Evolutionary conservation across 1,140 invertebrate genomes (phyloP), one percentile per base, ranked within the genome.

Genomic region (Papilio xuthus): DNA sequence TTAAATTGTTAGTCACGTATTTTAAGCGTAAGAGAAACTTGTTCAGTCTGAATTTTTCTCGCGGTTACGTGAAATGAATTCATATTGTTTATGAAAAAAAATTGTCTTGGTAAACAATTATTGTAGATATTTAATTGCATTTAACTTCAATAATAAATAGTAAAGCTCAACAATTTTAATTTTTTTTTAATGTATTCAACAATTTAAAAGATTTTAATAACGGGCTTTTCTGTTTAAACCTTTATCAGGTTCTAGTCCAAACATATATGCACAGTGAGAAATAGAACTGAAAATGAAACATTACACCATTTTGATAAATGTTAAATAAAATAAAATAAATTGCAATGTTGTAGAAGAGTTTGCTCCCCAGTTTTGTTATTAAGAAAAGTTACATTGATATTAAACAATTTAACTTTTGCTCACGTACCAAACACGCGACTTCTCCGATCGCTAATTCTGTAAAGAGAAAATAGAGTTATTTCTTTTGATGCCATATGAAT

Each of bases 351-450:
- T 67, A 67, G 26, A 13, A 28, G 60, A 67, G 26, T 67, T 32
- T 67, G 26, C 13, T 28, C 60, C 26, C 4, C 26, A 67, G 60
- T 67, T 67, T 67, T 72, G 71, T 44, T 72, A 72, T 72, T 72
- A 72, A 26, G 71, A 72, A 72, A 72, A 72, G 71, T 41, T 72
- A 44, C 42, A 72, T 72, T 72, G 71, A 72, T 72, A 72, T 72
- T 72, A 72, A 20, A 72, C 41, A 47, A 50, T 72, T 72, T 47
- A 72, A 72, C 71, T 72, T 72, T 72, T 50, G 41, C 71, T 72
- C 71, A 72, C 71, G 71, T 72, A 72, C 42, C 20, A 72, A 72
- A 72, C 71, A 47, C 71, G 71, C 71, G 41, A 44, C 42, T 23
- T 44, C 71, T 72, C 50, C 47, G 71, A 23, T 42, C 71, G 20